A percentile compares a stretch with the other conserved stretches of the same genome.
phyloP scores from a whole-genome alignment of 1,140 invertebrate genomes.

The Gyrodactylus salaris region DNA sequence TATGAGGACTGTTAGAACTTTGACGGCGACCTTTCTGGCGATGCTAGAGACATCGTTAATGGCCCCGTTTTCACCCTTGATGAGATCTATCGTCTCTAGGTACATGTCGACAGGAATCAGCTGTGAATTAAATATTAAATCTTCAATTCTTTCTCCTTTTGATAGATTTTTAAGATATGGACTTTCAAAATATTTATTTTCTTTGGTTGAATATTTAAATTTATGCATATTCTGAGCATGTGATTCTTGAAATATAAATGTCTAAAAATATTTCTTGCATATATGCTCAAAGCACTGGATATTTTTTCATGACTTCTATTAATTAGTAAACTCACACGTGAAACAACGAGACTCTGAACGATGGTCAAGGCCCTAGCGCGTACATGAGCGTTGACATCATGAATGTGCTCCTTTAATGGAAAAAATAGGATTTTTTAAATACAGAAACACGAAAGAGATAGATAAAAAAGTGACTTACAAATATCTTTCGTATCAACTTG shows the following conservation, averaged over 20 bases:
- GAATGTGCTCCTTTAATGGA: constrained; percentile 36
- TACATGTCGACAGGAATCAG: neutral
- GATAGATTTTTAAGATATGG: neutral
- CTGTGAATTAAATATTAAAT: no score
- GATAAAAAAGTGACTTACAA: neutral
- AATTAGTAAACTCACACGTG: constrained; percentile 22
- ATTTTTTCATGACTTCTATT: no score
- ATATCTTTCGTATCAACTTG: constrained; percentile 7
- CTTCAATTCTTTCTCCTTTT: no score
- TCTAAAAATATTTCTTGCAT: no score
- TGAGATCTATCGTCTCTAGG: constrained; percentile 5
- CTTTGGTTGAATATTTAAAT: no score
- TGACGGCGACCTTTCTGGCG: constrained; percentile 34
- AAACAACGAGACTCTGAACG: constrained; percentile 34
- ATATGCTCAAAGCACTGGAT: no score
- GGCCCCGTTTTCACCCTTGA: constrained; percentile 9
- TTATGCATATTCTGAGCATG: no score
- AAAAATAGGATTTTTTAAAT: neutral
- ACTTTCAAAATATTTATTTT: constrained; percentile 1
- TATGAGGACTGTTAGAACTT: constrained; percentile 27
- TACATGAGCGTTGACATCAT: constrained; percentile 44
- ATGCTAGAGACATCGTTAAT: constrained; percentile 5
- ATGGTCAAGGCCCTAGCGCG: constrained; percentile 37
- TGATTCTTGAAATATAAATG: no score
- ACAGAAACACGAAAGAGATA: neutral